Evolutionary conservation across 2,888 invertebrate genomes (phyloP).

Genomic region (Cartodere bifasciata): DNA sequence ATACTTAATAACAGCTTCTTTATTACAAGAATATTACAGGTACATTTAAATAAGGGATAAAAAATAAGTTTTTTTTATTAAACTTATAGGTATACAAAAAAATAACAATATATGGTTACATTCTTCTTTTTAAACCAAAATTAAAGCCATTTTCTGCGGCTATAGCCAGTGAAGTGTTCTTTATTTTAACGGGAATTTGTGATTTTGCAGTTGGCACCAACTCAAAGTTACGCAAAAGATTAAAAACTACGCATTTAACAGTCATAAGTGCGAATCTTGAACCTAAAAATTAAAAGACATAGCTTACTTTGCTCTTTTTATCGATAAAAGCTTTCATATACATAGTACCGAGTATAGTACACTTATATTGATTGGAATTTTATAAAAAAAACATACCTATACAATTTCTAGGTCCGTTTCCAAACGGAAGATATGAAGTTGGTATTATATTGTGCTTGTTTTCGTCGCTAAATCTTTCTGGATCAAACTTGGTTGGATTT

Average conservation of each 20-base stretch:
- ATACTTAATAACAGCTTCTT: too few species aligned
- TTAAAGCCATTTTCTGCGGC: constrained; percentile 22
- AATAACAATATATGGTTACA: too few species aligned
- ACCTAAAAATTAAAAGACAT: too few species aligned
- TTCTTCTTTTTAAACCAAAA: constrained; percentile 21
- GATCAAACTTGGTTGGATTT: constrained; percentile 39
- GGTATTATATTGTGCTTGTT: constrained; percentile 38
- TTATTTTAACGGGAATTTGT: constrained; percentile 20
- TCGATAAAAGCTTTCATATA: too few species aligned
- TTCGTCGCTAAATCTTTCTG: constrained; percentile 35
- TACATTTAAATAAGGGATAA: too few species aligned
- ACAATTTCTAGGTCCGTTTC: constrained; percentile 33
- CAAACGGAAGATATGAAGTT: constrained; percentile 41
- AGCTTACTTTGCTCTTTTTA: too few species aligned
- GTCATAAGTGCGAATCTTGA: constrained; percentile 25
- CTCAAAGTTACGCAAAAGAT: constrained; percentile 21
- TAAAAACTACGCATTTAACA: constrained; percentile 20
- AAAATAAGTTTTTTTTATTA: too few species aligned
- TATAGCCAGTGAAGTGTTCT: constrained; percentile 14
- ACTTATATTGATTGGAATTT: too few species aligned
- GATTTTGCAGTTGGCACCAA: constrained; percentile 21
- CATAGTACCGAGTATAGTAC: too few species aligned
- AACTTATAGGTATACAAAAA: too few species aligned
- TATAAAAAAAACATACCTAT: too few species aligned
- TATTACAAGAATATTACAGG: too few species aligned